Evolutionary conservation across 2,113 vertebrate species (phyloP), one percentile per base, ranked within the genome.

Genomic region (Equus przewalskii): DNA sequence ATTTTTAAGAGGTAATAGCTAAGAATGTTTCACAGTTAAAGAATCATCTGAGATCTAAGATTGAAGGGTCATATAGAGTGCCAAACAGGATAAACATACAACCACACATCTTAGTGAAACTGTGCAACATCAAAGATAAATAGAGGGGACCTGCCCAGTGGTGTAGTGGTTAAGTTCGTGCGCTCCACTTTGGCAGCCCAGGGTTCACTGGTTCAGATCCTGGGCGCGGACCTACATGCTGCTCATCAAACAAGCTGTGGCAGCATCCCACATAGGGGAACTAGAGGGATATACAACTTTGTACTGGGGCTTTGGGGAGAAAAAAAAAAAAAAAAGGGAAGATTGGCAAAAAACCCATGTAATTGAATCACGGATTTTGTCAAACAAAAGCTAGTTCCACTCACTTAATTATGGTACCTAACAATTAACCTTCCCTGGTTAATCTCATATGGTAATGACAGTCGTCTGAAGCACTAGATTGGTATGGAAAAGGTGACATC

Each of bases 321-420:
- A 41, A 41, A 41, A 41, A 41, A 41, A 41, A 36, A 65, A 79
- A 92, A 94, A 6, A 90, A 88, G 70, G 30, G 24, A 56, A 60
- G 62, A 90, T 41, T 41, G 16, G 6, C 13, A 73, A 89, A 75
- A 87, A 46, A 26, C 62, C 44, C 2, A 56, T 19, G 15, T 3
- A 44, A n/a, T n/a, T 36, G 15, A 89, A 76, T 73, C n/a, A 41
- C 5, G 11, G 64, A 85, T 91, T 87, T 73, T 94, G 46, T 95
- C 64, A 54, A 86, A 69, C 13, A 62, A 90, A 96, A 96, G n/a
- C 65, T 75, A 33, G 12, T 79, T 88, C 16, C 54, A 58, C n/a
- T 94, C 62, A 89, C 28, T 86, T 80, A 12, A 54, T 36, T 56
- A 33, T 60, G 22, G 65, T 62, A 18, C 36, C 70, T 91, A 44